Conservation (phyloP, 2,113 vertebrate genomes). For the Spea bombifrons region DNA sequence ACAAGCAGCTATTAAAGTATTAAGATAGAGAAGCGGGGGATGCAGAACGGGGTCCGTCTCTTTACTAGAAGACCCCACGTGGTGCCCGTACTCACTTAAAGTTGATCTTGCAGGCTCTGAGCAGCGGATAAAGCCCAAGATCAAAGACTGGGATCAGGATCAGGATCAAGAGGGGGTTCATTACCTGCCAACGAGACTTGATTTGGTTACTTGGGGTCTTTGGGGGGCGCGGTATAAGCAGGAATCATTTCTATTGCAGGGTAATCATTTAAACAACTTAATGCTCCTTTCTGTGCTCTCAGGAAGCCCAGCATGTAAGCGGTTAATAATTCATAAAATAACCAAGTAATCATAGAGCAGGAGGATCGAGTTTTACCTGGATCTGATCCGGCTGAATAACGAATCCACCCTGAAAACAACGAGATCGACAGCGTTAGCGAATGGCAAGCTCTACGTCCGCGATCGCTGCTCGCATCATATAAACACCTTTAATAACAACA, state of each 20-base stretch:
- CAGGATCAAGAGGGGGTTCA: slow-evolving; percentile 93
- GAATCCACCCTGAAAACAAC: slow-evolving; percentile 76
- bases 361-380: slow-evolving; percentile 71
- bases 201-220: too few relatives aligned
- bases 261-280: too few relatives aligned
- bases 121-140: slow-evolving; percentile 83
- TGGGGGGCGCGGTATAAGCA: too few relatives aligned
- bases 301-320: too few relatives aligned
- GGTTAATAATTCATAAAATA: too few relatives aligned
- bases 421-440: not conserved
- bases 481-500: too few relatives aligned
- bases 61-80: not conserved
- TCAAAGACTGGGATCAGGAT: slow-evolving; percentile 92
- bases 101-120: slow-evolving; percentile 78
- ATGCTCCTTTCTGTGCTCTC: too few relatives aligned
- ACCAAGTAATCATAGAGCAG: too few relatives aligned
- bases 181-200: slow-evolving; percentile 66
- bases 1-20: not conserved
- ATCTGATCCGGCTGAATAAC: slow-evolving; percentile 90
- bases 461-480: too few relatives aligned
- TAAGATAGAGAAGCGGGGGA: not conserved
- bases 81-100: slow-evolving; percentile 80
- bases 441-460: too few relatives aligned
- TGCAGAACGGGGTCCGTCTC: not conserved
- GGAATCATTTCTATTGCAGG: too few relatives aligned